These are phyloP conservation scores for Caenorhabditis wallacei DNA, from an alignment of 2,888 invertebrate species.

Conservation along the genomic window DNA sequence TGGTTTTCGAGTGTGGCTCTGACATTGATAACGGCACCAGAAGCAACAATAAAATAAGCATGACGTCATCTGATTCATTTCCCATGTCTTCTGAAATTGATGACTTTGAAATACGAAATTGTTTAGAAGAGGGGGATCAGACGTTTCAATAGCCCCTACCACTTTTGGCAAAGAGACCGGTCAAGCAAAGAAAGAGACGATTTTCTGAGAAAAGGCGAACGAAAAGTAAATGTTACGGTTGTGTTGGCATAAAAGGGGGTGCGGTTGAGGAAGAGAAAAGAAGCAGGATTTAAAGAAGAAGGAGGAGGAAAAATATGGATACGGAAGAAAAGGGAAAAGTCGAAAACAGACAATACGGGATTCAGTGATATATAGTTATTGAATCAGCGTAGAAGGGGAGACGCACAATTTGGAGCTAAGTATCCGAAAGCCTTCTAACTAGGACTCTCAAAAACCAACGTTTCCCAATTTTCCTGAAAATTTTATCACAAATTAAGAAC, in stretches of 20 bases:
- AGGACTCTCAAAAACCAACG: no score
- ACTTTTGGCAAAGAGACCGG: conserved; percentile 59
- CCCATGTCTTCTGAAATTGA: conserved; percentile 39
- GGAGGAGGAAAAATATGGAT: conserved; percentile 2
- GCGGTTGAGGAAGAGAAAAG: conserved; percentile 2
- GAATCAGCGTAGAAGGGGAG: no score
- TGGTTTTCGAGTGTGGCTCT: conserved; percentile 70
- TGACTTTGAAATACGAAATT: not conserved
- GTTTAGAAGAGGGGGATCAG: conserved; percentile 17
- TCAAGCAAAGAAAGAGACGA: conserved; percentile 34
- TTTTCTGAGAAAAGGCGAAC: conserved; percentile 6
- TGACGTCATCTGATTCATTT: conserved; percentile 33
- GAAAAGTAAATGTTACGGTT: conserved; percentile 59
- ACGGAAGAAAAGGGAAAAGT: no score
- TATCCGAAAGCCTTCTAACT: no score
- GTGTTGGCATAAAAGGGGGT: conserved; percentile 22
- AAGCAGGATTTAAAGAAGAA: not conserved
- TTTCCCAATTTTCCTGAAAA: no score
- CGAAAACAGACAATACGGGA: no score
- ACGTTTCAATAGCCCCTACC: conserved; percentile 49
- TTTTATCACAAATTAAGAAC: no score
- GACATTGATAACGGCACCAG: not conserved
- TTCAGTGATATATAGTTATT: no score
- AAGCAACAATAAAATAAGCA: not conserved
- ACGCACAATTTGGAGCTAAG: no score